Conservation (phyloP, 2,888 invertebrate genomes). For the Pasiphila rectangulata region DNA sequence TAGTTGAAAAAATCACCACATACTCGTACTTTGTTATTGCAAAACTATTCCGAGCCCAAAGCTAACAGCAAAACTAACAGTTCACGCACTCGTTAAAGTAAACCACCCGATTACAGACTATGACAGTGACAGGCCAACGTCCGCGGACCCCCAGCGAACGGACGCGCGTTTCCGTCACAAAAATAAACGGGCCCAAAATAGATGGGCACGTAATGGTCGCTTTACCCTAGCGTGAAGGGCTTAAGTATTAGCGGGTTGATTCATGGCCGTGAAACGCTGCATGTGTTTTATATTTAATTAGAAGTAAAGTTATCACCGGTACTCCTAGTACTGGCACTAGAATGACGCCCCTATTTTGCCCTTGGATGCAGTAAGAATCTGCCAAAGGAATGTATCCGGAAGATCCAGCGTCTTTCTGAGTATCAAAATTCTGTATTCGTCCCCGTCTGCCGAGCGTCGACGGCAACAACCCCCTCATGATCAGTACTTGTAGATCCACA, state of each 20-base stretch:
- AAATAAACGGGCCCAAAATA: conserved; percentile 52
- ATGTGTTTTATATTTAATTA: not conserved
- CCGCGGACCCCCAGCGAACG: conserved; percentile 59
- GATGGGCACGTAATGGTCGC: conserved; percentile 37
- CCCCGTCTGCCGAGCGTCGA: no score
- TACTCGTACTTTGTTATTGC: no score
- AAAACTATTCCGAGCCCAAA: not conserved
- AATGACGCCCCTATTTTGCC: no score
- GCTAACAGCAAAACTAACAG: not conserved
- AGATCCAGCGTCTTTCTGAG: no score
- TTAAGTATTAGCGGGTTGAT: conserved; percentile 22
- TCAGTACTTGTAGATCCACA: no score
- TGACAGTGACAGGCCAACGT: conserved; percentile 34
- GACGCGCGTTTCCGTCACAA: conserved; percentile 49
- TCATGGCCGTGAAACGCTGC: conserved; percentile 8
- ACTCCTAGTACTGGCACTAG: no score
- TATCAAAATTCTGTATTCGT: no score
- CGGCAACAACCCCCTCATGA: no score
- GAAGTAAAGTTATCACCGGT: no score
- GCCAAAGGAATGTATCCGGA: no score
- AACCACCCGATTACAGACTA: conserved; percentile 19
- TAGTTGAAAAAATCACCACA: no score
- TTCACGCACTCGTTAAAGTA: conserved; percentile 5
- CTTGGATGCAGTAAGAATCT: no score
- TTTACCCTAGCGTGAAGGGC: conserved; percentile 24